These are phyloP conservation scores for Notodonta dromedarius DNA, from an alignment of 2,888 invertebrate genomes.

Conservation along the genomic window DNA sequence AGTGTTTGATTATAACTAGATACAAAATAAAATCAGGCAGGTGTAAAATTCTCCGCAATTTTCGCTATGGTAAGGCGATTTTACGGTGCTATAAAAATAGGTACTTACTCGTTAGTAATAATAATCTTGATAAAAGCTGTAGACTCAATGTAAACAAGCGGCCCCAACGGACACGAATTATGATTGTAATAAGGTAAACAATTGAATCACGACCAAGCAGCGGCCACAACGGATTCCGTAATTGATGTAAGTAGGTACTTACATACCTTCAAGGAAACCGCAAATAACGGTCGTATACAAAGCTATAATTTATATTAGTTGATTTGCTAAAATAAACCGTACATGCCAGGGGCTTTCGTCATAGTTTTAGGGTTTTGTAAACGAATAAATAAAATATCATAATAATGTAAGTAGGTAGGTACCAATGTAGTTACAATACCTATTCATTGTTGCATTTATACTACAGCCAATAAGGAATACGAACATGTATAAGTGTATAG, in stretches of 20 bases:
- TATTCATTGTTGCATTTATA: too few relatives aligned
- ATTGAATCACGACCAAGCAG: constrained; percentile 52
- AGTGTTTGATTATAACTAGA: background rate
- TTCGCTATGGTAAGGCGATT: too few relatives aligned
- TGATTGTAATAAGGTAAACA: constrained; percentile 67
- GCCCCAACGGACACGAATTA: constrained; percentile 57
- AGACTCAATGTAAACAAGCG: constrained; percentile 48
- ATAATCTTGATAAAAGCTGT: constrained; percentile 36
- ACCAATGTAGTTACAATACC: too few relatives aligned
- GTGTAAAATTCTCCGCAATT: background rate
- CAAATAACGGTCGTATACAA: background rate
- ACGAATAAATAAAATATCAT: too few relatives aligned
- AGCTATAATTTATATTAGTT: background rate
- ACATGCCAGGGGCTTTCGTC: background rate
- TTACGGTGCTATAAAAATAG: background rate
- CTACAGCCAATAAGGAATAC: too few relatives aligned
- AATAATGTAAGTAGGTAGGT: too few relatives aligned
- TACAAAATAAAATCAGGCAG: background rate
- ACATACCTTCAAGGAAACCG: constrained; percentile 1
- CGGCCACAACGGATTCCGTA: constrained; percentile 19
- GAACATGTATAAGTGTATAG: too few relatives aligned
- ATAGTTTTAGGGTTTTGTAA: too few relatives aligned
- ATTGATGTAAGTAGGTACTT: background rate
- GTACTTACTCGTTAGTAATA: constrained; percentile 10
- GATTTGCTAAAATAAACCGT: background rate